These are phyloP conservation scores for Medauroidea extradentata DNA, from an alignment of 1,140 invertebrate species.

Conservation along the genomic window DNA sequence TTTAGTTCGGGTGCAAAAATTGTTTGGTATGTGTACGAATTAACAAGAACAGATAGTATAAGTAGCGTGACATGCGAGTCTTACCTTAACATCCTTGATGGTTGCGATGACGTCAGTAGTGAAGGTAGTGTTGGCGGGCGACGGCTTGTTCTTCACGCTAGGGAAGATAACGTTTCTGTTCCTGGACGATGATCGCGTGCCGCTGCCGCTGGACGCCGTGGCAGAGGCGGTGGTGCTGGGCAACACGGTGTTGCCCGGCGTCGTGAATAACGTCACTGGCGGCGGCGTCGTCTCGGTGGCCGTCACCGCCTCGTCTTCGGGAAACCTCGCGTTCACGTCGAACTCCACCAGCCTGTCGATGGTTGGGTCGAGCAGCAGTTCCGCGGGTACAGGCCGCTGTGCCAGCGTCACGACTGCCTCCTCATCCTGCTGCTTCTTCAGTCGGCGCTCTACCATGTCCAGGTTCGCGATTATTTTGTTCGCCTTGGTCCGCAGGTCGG, in stretches of 20 bases:
- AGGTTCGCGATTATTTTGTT: slow-evolving; percentile 85
- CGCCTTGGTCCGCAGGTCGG: slow-evolving; percentile 72
- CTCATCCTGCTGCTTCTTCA: slow-evolving; percentile 68
- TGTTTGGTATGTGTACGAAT: too few species aligned
- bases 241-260: slow-evolving; percentile 28
- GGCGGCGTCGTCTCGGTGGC: slow-evolving; percentile 31
- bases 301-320: slow-evolving; percentile 1
- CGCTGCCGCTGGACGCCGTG: slow-evolving; percentile 36
- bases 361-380: slow-evolving; percentile 68
- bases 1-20: too few species aligned
- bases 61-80: too few species aligned
- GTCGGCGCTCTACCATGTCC: slow-evolving; percentile 73
- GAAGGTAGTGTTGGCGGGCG: slow-evolving; percentile 74
- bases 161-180: slow-evolving; percentile 83
- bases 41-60: too few species aligned
- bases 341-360: slow-evolving; percentile 72
- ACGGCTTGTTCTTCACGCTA: slow-evolving; percentile 84
- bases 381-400: slow-evolving; percentile 61
- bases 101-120: slow-evolving; percentile 64
- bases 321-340: slow-evolving; percentile 36
- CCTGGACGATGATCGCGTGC: slow-evolving; percentile 44
- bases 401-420: slow-evolving; percentile 68
- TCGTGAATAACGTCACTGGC: slow-evolving; percentile 35
- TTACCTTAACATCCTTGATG: slow-evolving; percentile 79
- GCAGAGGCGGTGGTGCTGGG: slow-evolving; percentile 38